Evolutionary conservation across 2,888 invertebrate genomes (phyloP), one percentile per base, ranked within the genome.

Genomic region (Amiota communis): DNA sequence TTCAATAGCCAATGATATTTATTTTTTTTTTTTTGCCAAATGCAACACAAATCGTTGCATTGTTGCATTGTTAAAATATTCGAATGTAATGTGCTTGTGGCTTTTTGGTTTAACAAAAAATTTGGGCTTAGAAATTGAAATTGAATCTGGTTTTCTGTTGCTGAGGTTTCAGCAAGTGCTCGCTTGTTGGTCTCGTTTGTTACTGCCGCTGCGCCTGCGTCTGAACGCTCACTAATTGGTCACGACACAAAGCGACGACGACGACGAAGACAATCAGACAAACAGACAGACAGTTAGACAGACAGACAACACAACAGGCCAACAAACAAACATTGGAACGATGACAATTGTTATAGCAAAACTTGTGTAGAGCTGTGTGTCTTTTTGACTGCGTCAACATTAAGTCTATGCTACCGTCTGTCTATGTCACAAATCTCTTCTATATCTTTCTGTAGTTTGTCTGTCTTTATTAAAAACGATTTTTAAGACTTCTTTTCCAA

Each of bases 81-180:
- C 81, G 83, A 84, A 83, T 83, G 83, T 81, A 84, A 83, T 81
- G 81, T 84, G 83, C 79, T 78, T 79, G 47, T 20, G 36, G 12
- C 51, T 4, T 59, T 17, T 20, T 13, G 59, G 10, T 20, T 15
- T 20, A 15, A 20, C 59, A 17, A 10, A 17, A 59, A 15, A 12
- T 59, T 12, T 20, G 59, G 36, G 6, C 36, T 20, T 20, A 13
- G 15, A 20, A 59, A 59, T 57, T 20, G 15, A 11, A 11, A 13
- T 53, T n/a, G 53, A 36, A 36, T 36, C 36, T 36, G 36, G 36
- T 12, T n/a, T 53, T 53, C n/a, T 13, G n/a, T 53, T 53, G 53
- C 9, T 13, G 75, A 72, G 72, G 70, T 63, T 74, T 74, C 69
- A 70, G 76, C 78, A 77, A 75, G 75, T 80, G 80, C 36, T 36